Base-by-base conservation (phyloP, 2,888 invertebrate species). In the Baccha elongata region DNA sequence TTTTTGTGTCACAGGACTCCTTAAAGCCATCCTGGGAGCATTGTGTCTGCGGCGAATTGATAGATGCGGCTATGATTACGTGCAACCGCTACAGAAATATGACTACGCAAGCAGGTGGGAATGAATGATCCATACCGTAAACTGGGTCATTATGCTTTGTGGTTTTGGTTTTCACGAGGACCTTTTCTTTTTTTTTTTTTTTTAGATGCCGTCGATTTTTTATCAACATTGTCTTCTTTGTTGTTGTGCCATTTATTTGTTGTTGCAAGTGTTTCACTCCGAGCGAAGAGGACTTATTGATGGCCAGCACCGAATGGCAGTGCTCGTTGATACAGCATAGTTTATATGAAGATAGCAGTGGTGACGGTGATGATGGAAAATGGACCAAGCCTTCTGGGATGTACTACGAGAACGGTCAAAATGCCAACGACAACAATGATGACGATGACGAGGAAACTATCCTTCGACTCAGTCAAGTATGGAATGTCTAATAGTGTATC, bases 191-290 rank as follows among this genome's bases (percentile, higher is more conserved):
- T 6, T 21, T 37, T 67, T 40, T 40, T 52, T 8, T 35, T 67
- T 44, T 5, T 55, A 86, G 85, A 73, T 84, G 62, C 40, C 85
- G 86, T 8, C 74, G 85, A 52, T 88, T 88, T 84, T 83, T 86
- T 23, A 80, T 87, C n/a, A 89, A 88, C 58, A 42, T 74, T 11
- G 42, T 88, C 8, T 87, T 88, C 65, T 89, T 87, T 60, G 44
- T 87, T 11, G 84, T 87, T 2, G 83, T 86, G 46, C 87, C 87
- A 15, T 88, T 87, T 81, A 55, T 87, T 13, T 86, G 83, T 46
- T 87, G 87, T 71, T 88, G 88, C 74, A 87, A 87, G 35, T 88
- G 88, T 32, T 89, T 88, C 62, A 84, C 79, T 10, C 87, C 88
- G 1, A 85, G 75, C 26, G 78, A 87, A 8, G 87, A 88, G 29